These are phyloP conservation scores for Luidia sarsii DNA, from an alignment of 53 echinoderm and acorn worm genomes.

Conservation along the genomic window DNA sequence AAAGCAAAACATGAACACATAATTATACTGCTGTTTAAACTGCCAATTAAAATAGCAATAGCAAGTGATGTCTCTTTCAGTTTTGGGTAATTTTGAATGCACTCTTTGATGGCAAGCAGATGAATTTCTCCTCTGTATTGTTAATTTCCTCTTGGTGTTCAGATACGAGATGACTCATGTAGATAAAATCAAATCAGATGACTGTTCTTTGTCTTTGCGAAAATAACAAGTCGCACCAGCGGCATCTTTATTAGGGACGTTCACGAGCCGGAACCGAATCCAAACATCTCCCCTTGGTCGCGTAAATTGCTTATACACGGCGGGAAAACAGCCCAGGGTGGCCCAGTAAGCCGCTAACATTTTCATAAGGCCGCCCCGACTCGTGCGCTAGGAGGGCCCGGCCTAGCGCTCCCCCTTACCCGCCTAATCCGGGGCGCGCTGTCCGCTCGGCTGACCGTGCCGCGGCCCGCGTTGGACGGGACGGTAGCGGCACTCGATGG, in stretches of 20 bases:
- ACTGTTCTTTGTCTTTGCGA: conserved; percentile 23
- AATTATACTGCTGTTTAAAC: no score
- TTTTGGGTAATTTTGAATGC: no score
- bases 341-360: conserved; percentile 54
- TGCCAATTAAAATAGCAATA: no score
- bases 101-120: no score
- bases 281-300: conserved; percentile 50
- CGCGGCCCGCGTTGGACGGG: no score
- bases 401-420: background rate
- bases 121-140: no score
- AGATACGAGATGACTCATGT: conserved; percentile 6
- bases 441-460: background rate
- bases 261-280: conserved; percentile 43
- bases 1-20: no score
- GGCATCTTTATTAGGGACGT: conserved; percentile 49
- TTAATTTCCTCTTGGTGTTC: no score
- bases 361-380: conserved; percentile 42
- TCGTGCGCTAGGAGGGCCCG: background rate
- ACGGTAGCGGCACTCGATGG: no score
- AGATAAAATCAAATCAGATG: background rate
- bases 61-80: no score
- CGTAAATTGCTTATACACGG: conserved; percentile 60
- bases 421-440: conserved; percentile 20
- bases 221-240: conserved; percentile 6
- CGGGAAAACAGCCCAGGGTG: conserved; percentile 59